Evolutionary conservation across 2,113 vertebrate species (phyloP).

Genomic region (Oxygymnocypris stewartii): DNA sequence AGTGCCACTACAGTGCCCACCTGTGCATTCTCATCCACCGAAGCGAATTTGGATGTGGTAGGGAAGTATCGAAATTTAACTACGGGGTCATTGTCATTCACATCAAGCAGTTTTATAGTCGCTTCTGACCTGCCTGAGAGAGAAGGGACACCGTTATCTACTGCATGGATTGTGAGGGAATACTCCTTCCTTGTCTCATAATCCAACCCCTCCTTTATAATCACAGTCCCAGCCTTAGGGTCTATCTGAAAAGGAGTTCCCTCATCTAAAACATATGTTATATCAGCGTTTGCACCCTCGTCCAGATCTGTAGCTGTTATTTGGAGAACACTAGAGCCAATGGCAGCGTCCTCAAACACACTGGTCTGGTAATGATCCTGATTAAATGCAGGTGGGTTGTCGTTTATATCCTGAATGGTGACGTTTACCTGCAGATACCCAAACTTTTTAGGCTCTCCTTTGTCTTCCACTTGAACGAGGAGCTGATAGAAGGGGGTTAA

Average conservation of each 20-base stretch:
- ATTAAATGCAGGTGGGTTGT: constrained; percentile 91
- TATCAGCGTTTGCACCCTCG: constrained; percentile 91
- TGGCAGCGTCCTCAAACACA: constrained; percentile 86
- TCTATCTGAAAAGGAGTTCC: constrained; percentile 90
- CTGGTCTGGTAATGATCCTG: constrained; percentile 85
- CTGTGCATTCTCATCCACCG: constrained; percentile 93
- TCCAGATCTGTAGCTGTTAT: constrained; percentile 88
- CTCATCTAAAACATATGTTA: constrained; percentile 87
- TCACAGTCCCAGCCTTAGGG: constrained; percentile 86
- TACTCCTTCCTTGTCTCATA: constrained; percentile 88
- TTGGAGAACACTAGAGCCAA: constrained; percentile 90
- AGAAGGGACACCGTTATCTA: constrained; percentile 84
- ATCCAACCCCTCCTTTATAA: constrained; percentile 87
- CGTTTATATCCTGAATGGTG: constrained; percentile 94
- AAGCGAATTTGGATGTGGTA: constrained; percentile 91
- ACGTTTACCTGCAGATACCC: constrained; percentile 97
- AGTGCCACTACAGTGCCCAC: constrained; percentile 94
- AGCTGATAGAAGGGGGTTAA: constrained; percentile 86
- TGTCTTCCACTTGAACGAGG: constrained; percentile 92
- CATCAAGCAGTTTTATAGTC: constrained; percentile 86
- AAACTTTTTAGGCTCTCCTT: constrained; percentile 86
- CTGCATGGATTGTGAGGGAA: constrained; percentile 88
- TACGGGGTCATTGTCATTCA: constrained; percentile 95
- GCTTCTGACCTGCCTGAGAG: constrained; percentile 90
- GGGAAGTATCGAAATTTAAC: constrained; percentile 94